A percentile compares a stretch with the other conserved stretches of the same genome.
Conservation (phyloP, 1,140 invertebrate species). For the Drosophila cardini region DNA sequence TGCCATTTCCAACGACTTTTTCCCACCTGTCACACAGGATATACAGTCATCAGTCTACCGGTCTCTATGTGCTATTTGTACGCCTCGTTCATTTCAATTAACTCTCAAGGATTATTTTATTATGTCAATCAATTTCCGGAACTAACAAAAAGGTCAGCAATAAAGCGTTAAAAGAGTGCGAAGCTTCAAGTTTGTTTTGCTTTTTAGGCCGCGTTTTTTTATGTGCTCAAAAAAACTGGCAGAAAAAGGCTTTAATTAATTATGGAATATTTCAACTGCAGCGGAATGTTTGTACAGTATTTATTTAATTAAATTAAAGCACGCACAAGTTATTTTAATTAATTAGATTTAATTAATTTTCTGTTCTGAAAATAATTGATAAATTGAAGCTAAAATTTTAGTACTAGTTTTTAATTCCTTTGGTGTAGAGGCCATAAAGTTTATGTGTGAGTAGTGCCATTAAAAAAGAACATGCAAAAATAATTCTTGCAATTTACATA, state of each 20-base stretch:
- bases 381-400: too few species aligned
- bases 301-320: too few species aligned
- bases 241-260: conserved; percentile 59
- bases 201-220: conserved; percentile 19
- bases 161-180: conserved; percentile 38
- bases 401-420: background rate
- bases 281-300: too few species aligned
- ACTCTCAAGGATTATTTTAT: conserved; percentile 82
- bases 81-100: conserved; percentile 77
- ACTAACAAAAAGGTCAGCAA: conserved; percentile 70
- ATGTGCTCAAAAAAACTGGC: conserved; percentile 11
- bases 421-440: background rate
- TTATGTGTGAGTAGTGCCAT: background rate
- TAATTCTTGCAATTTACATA: conserved; percentile 32
- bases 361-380: too few species aligned
- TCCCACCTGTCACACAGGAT: conserved; percentile 63
- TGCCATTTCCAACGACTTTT: conserved; percentile 26
- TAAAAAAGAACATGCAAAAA: conserved; percentile 9
- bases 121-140: conserved; percentile 82
- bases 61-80: conserved; percentile 9
- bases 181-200: conserved; percentile 16
- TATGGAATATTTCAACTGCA: conserved; percentile 28
- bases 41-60: conserved; percentile 47
- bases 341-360: too few species aligned
- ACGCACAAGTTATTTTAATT: too few species aligned